Conservation (phyloP, 2,888 invertebrate species). For the Norana najaformis region DNA sequence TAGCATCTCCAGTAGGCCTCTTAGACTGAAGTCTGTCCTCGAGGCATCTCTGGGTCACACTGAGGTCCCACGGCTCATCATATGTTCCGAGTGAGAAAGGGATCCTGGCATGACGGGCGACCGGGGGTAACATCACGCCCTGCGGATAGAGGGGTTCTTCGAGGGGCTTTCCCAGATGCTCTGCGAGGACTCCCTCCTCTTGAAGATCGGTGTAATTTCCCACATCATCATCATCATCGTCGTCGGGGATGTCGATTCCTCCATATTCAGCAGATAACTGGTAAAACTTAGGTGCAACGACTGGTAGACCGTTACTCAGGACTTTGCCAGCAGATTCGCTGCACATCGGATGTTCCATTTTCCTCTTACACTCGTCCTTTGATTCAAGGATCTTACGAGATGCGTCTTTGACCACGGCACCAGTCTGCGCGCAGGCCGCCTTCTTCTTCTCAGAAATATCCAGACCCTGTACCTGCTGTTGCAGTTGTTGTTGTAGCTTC, state of each 20-base stretch:
- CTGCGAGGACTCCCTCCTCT: not conserved
- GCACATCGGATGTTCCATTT: not conserved
- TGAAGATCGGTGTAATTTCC: conserved; percentile 19
- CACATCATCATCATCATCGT: not conserved
- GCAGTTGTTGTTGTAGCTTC: not conserved
- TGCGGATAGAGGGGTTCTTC: not conserved
- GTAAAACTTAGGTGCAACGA: not conserved
- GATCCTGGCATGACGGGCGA: not conserved
- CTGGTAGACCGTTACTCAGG: not conserved
- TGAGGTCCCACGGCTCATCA: conserved; percentile 18
- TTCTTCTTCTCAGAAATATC: not conserved
- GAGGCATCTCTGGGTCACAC: not conserved
- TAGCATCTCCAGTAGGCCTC: not conserved
- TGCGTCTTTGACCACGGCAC: not conserved
- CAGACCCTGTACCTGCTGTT: not conserved
- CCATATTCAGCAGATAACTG: conserved; percentile 19
- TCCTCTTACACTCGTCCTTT: conserved; percentile 1
- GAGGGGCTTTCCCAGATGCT: not conserved
- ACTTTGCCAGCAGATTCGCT: not conserved
- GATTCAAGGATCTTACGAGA: not conserved
- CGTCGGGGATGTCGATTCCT: not conserved
- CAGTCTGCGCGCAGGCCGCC: not conserved
- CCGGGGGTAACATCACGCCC: not conserved
- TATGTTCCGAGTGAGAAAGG: not conserved
- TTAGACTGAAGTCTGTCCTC: not conserved